Evolutionary conservation across 2,797 vertebrate species (phyloP).

Genomic region (Smutsia gigantea): DNA sequence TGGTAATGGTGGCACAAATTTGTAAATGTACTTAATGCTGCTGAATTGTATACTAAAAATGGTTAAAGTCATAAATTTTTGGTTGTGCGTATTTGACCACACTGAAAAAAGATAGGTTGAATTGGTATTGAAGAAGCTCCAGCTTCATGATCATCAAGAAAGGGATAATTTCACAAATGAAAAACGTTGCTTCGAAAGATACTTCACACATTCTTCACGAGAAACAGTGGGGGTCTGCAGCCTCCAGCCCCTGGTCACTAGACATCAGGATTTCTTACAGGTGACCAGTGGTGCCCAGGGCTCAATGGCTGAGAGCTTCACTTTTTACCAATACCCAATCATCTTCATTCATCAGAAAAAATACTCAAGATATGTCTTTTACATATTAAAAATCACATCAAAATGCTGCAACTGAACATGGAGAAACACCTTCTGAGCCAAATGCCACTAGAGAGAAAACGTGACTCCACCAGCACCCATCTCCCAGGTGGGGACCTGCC

Average conservation of each 20-base stretch:
- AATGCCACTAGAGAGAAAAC: neutral
- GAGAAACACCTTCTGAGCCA: neutral
- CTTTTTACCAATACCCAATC: neutral
- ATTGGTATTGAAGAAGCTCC: neutral
- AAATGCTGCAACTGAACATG: neutral
- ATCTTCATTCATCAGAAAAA: neutral
- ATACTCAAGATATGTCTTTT: neutral
- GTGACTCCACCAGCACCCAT: neutral
- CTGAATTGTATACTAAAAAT: neutral
- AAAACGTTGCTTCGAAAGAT: neutral
- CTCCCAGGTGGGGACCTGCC: neutral
- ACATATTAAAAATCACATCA: neutral
- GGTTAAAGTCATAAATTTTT: neutral
- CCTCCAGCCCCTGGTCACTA: neutral
- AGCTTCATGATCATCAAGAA: neutral
- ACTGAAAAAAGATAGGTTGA: neutral
- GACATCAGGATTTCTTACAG: neutral
- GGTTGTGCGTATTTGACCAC: neutral
- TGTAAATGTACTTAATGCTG: neutral
- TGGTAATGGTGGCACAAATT: neutral
- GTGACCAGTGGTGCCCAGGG: neutral
- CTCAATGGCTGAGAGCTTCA: neutral
- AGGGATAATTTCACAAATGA: neutral
- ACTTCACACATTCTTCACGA: rapidly evolving
- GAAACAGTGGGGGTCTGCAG: rapidly evolving